Evolutionary conservation across 2,888 invertebrate genomes (phyloP).

Genomic region (Stenodera caucasica): DNA sequence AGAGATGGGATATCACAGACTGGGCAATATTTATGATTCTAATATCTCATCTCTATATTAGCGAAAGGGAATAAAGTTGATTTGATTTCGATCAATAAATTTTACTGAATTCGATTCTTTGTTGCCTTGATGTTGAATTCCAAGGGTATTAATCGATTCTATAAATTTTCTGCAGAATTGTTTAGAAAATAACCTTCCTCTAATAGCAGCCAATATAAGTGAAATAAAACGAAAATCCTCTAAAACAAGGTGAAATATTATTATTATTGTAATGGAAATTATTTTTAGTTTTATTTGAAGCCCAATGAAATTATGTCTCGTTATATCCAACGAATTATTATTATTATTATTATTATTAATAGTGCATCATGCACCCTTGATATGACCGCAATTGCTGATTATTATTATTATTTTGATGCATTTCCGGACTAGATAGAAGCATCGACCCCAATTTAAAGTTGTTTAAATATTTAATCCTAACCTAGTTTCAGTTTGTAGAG

Average conservation of each 20-base stretch:
- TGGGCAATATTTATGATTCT: too few species aligned
- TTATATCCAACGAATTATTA: background rate
- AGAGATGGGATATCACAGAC: too few species aligned
- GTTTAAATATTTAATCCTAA: constrained; percentile 9
- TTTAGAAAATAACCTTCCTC: background rate
- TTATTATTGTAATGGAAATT: background rate
- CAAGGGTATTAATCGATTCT: background rate
- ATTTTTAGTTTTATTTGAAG: too few species aligned
- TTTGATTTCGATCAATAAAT: background rate
- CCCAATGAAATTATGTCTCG: too few species aligned
- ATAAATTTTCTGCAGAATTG: background rate
- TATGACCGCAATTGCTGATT: constrained; percentile 14
- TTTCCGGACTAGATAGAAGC: constrained; percentile 18
- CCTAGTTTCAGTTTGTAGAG: constrained; percentile 3
- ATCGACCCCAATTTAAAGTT: constrained; percentile 15
- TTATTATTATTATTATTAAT: constrained; percentile 1
- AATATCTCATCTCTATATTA: too few species aligned
- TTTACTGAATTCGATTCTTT: background rate
- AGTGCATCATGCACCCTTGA: constrained; percentile 1
- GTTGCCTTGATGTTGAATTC: background rate
- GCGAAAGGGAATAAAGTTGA: too few species aligned
- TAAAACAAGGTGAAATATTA: constrained; percentile 4
- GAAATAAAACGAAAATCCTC: background rate
- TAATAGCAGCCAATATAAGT: background rate
- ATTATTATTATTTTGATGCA: constrained; percentile 17